Percentiles rank a stretch among this genome's conserved stretches.
These are phyloP conservation scores for Nothocercus nigrocapillus DNA, from an alignment of 2,113 vertebrate genomes.

Conservation along the genomic window DNA sequence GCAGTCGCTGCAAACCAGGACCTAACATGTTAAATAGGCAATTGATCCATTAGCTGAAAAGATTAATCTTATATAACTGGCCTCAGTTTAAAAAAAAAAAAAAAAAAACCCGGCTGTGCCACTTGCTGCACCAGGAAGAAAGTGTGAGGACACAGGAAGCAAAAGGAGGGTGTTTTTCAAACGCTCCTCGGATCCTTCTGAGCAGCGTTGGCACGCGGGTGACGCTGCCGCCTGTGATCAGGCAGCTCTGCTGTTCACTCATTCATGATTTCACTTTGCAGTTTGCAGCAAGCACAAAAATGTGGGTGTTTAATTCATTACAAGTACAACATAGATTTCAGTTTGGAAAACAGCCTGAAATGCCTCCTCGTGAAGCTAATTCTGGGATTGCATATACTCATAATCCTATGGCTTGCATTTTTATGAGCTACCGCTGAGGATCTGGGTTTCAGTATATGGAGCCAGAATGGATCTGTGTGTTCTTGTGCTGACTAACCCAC, in stretches of 20 bases:
- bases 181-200: fast-evolving
- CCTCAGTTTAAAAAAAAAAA: background rate
- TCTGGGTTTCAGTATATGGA: background rate
- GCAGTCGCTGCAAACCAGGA: background rate
- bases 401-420: constrained; percentile 21
- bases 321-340: constrained; percentile 1
- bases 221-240: background rate
- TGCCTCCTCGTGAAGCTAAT: constrained; percentile 53
- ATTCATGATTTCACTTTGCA: constrained; percentile 30
- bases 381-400: background rate
- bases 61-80: fast-evolving
- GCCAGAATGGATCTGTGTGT: constrained; percentile 27
- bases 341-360: constrained; percentile 40
- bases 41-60: background rate
- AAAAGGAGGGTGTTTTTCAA: background rate
- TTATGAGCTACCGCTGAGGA: constrained; percentile 20
- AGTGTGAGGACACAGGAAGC: fast-evolving
- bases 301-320: constrained; percentile 14
- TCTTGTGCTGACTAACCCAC: constrained; percentile 54
- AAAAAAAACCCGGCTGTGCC: background rate
- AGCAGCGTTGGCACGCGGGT: background rate
- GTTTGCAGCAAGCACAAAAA: background rate
- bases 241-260: background rate
- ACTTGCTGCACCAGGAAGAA: background rate
- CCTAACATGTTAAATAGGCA: fast-evolving